Conservation (phyloP, 2,797 vertebrate species). For the Gymnoscopelus microlampas region DNA sequence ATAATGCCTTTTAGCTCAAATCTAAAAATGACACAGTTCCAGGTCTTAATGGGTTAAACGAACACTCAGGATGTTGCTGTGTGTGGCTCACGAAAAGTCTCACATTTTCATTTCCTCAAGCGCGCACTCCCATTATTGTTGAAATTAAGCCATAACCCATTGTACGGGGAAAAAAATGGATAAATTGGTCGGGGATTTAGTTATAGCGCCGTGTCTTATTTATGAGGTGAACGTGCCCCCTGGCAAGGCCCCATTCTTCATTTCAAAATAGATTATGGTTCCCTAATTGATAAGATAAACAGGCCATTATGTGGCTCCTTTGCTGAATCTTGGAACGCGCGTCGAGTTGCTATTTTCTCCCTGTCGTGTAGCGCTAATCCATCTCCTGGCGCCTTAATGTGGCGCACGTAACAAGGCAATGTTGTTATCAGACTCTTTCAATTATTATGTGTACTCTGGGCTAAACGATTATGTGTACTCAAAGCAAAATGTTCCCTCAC, state of each 20-base stretch:
- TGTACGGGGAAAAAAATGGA: constrained; percentile 71
- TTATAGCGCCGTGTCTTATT: constrained; percentile 64
- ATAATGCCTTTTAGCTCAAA: too few relatives aligned
- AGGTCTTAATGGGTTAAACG: too few relatives aligned
- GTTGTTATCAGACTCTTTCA: constrained; percentile 71
- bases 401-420: constrained; percentile 61
- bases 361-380: constrained; percentile 63
- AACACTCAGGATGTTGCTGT: too few relatives aligned
- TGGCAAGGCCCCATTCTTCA: constrained; percentile 72
- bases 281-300: constrained; percentile 82
- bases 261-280: constrained; percentile 74
- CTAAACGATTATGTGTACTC: constrained; percentile 71
- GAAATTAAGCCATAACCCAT: constrained; percentile 74
- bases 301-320: constrained; percentile 56
- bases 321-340: constrained; percentile 54
- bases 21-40: too few relatives aligned
- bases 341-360: constrained; percentile 30
- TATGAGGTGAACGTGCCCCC: constrained; percentile 71
- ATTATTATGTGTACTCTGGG: constrained; percentile 71
- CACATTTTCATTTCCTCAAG: constrained; percentile 63
- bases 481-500: constrained; percentile 47
- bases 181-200: constrained; percentile 71
- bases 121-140: constrained; percentile 61
- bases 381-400: constrained; percentile 61
- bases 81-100: neutral